Percentiles rank a stretch among this genome's conserved stretches.
phyloP scores from a whole-genome alignment of 2,113 vertebrate genomes.

The Callaeas wilsoni region DNA sequence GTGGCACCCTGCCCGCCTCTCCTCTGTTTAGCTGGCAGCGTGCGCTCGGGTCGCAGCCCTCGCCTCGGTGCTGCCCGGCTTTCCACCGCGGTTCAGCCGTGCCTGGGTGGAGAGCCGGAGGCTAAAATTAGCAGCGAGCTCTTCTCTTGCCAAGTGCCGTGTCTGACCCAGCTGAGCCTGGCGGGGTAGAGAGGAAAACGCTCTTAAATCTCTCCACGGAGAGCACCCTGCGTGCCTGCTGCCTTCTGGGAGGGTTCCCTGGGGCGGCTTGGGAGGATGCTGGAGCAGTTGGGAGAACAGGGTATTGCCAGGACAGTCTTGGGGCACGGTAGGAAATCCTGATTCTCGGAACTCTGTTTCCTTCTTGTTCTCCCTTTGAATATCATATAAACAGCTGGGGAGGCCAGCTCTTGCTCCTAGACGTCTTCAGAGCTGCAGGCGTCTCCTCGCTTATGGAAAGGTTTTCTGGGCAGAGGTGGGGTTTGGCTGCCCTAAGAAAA shows the following conservation, averaged over 20 bases:
- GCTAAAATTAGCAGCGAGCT: conserved; percentile 72
- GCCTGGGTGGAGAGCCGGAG: conserved; percentile 60
- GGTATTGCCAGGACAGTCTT: not conserved
- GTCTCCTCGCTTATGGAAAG: not conserved
- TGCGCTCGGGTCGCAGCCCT: not conserved
- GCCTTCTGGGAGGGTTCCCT: not conserved
- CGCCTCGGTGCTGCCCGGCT: conserved; percentile 41
- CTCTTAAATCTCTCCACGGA: not conserved
- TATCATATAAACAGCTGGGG: not conserved
- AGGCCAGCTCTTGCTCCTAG: not conserved
- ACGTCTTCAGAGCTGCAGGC: not conserved
- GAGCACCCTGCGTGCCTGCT: not conserved
- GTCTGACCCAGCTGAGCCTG: conserved; percentile 20
- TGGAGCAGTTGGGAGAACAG: not conserved
- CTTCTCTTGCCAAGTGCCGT: conserved; percentile 51
- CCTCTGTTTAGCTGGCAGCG: not conserved
- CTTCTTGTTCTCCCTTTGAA: not conserved
- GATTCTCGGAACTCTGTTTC: not conserved
- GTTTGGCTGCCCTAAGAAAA: not conserved
- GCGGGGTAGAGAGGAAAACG: not conserved
- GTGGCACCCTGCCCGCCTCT: fast-evolving
- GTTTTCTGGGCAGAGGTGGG: not conserved
- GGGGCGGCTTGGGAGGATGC: not conserved
- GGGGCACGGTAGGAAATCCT: not conserved
- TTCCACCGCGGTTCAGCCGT: conserved; percentile 24